These are phyloP conservation scores for Bimastos eiseni DNA, from an alignment of 2,888 invertebrate genomes.

Conservation along the genomic window DNA sequence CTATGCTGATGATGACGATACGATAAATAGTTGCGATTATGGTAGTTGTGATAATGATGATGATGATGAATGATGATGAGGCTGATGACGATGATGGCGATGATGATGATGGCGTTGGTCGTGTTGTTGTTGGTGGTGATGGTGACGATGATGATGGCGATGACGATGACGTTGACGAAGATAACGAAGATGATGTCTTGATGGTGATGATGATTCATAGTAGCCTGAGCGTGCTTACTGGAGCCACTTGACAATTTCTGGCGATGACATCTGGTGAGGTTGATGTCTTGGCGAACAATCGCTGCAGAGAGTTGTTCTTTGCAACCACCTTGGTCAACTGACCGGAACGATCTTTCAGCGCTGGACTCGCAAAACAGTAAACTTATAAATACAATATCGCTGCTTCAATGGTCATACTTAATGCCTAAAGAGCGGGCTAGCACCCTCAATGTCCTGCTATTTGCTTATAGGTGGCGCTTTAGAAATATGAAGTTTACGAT, in stretches of 20 bases:
- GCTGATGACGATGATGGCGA: neutral
- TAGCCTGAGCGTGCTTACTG: neutral
- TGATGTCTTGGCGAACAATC: neutral
- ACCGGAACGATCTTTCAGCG: neutral
- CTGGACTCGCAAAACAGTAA: neutral
- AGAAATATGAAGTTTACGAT: too few species aligned
- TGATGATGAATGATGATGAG: neutral
- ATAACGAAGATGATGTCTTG: neutral
- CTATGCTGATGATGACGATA: neutral
- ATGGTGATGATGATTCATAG: neutral
- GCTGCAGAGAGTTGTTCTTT: slow-evolving; percentile 16
- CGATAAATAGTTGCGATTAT: too few species aligned
- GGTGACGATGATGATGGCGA: slow-evolving; percentile 14
- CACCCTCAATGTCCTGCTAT: too few species aligned
- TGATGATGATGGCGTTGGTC: slow-evolving; percentile 16
- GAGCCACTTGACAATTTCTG: neutral
- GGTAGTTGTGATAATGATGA: neutral
- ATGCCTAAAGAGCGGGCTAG: too few species aligned
- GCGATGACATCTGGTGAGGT: neutral
- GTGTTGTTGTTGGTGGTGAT: slow-evolving; percentile 16
- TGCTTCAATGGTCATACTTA: too few species aligned
- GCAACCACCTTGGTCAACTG: neutral
- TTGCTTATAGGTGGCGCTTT: too few species aligned
- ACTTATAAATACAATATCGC: too few species aligned
- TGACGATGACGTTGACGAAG: neutral